A percentile compares a stretch with the other conserved stretches of the same genome.
These are phyloP conservation scores for Troides aeacus DNA, from an alignment of 2,888 invertebrate species.

Conservation along the genomic window DNA sequence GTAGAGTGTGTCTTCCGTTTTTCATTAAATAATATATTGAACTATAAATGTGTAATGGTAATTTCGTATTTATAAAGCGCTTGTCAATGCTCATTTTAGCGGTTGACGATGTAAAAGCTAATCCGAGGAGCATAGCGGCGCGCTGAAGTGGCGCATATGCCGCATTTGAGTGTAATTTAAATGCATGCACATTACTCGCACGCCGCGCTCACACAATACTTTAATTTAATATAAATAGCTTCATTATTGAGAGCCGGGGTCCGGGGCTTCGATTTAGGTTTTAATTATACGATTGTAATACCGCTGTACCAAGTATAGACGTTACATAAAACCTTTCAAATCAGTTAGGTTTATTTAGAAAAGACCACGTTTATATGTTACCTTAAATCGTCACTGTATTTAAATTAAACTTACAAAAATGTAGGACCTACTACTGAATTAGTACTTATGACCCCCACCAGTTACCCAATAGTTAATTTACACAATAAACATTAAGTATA, in stretches of 20 bases:
- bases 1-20: too few species aligned
- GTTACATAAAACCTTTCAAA: too few species aligned
- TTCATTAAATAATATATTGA: too few species aligned
- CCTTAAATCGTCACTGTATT: too few species aligned
- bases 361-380: too few species aligned
- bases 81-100: constrained; percentile 31
- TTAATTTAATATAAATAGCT: constrained; percentile 65
- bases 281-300: constrained; percentile 27
- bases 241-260: constrained; percentile 46
- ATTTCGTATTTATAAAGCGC: constrained; percentile 23
- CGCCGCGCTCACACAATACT: constrained; percentile 51
- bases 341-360: too few species aligned
- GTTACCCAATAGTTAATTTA: too few species aligned
- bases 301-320: too few species aligned
- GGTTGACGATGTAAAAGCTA: constrained; percentile 37
- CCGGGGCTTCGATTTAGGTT: constrained; percentile 18
- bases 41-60: constrained; percentile 2
- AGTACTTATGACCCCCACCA: too few species aligned
- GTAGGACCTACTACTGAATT: too few species aligned
- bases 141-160: constrained; percentile 42
- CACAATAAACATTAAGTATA: too few species aligned
- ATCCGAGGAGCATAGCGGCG: constrained; percentile 36
- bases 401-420: too few species aligned
- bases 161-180: constrained; percentile 69
- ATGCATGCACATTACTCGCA: constrained; percentile 67